Conservation (phyloP, 2,113 vertebrate genomes). For the Australoheros scitulus region DNA sequence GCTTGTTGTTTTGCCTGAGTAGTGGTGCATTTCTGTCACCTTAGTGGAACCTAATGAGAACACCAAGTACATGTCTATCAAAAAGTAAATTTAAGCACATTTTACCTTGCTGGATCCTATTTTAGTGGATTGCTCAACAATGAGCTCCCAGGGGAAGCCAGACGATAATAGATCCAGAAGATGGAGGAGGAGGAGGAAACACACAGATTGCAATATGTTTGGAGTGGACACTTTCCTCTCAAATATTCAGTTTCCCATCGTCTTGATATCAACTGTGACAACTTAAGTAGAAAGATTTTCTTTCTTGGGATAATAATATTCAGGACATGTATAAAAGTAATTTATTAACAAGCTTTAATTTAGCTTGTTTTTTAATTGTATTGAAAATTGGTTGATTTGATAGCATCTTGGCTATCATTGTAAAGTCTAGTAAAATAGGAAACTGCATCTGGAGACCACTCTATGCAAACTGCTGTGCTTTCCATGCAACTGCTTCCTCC, state of each 20-base stretch:
- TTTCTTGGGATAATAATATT: neutral
- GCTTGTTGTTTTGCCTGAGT: conserved; percentile 1
- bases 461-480: neutral
- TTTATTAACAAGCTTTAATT: neutral
- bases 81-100: conserved; percentile 30
- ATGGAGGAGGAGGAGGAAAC: neutral
- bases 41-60: conserved; percentile 40
- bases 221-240: conserved; percentile 9
- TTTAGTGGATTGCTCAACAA: conserved; percentile 36
- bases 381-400: neutral
- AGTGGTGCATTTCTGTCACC: conserved; percentile 30
- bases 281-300: neutral
- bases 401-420: neutral
- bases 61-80: conserved; percentile 40
- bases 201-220: conserved; percentile 17
- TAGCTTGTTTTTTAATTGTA: neutral
- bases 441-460: neutral
- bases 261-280: neutral
- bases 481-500: neutral
- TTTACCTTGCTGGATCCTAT: conserved; percentile 13
- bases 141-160: conserved; percentile 46
- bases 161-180: conserved; percentile 15
- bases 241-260: neutral
- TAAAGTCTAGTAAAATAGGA: neutral
- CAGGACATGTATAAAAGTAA: neutral